phyloP scores from a whole-genome alignment of 2,113 vertebrate species.

The Neofelis nebulosa region DNA sequence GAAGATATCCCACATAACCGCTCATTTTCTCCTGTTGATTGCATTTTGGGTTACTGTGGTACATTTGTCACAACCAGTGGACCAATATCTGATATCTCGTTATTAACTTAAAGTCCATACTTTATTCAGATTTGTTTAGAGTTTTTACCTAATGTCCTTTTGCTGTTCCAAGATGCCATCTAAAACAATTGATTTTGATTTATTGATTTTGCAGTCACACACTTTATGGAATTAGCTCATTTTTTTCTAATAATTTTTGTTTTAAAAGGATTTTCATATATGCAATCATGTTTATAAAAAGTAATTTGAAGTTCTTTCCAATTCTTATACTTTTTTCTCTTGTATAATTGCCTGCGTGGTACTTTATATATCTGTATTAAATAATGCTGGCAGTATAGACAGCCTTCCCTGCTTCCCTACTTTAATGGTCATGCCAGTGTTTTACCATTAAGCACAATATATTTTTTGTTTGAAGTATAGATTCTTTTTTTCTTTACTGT shows the following conservation, averaged over 20 bases:
- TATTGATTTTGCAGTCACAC: background rate
- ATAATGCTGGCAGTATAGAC: background rate
- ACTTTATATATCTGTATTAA: background rate
- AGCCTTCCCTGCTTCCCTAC: background rate
- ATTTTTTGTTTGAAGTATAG: constrained; percentile 30
- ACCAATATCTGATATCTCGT: background rate
- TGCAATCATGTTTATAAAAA: background rate
- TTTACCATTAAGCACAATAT: background rate
- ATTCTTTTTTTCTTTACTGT: background rate
- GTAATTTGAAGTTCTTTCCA: background rate
- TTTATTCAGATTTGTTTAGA: background rate
- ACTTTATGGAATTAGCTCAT: background rate
- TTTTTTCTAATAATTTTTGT: background rate
- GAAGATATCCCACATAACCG: background rate
- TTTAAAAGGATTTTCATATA: background rate
- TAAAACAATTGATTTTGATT: background rate
- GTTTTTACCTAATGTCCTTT: background rate
- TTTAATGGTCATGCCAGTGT: constrained; percentile 25
- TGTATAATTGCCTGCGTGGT: background rate
- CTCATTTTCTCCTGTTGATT: background rate
- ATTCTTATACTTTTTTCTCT: background rate
- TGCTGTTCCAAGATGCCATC: background rate
- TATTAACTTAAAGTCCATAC: background rate
- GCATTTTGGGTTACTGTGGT: background rate
- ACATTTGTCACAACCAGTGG: background rate